Base-by-base conservation (phyloP, 2,113 vertebrate genomes). In the Drymodes brunneopygia region DNA sequence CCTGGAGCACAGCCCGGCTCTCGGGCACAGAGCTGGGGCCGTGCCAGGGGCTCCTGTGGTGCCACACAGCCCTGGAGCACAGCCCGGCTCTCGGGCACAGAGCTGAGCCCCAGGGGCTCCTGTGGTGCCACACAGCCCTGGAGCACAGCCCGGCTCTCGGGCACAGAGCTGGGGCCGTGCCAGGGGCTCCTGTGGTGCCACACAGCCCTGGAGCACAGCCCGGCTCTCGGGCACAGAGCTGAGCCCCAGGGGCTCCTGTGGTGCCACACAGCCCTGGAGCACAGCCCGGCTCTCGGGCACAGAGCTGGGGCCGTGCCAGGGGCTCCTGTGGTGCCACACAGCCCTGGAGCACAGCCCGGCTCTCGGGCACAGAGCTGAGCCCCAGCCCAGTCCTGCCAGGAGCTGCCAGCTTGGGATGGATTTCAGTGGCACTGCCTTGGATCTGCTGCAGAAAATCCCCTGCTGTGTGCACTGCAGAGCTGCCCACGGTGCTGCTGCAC, bases 91-190 rank as follows among this genome's bases (percentile, higher is more conserved):
- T n/a, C n/a, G n/a, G n/a, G n/a, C n/a, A n/a, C n/a, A n/a, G n/a
- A n/a, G n/a, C n/a, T n/a, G n/a, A n/a, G n/a, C n/a, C n/a, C 71
- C 95, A 94, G 58, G 21, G 79, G 23, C 92, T 95, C 92, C 36
- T 73, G 79, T 42, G 89, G 85, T 91, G 79, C 70, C 94, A 86
- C 65, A 71, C 5, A 54, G 82, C 53, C 93, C 72, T 97, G 94
- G 90, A 90, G 1, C 13, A 21, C 64, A 92, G 90, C 94, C 92
- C 73, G 66, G 66, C 57, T 86, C 81, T n/a, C n/a, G n/a, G n/a
- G 81, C 25, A 80, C 54, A 75, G 61, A 47, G n/a, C 67, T 61
- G 56, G 28, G 16, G 16, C 33, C 25, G 42, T 90, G 88, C 71
- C 95, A 94, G 58, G 21, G 79, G 23, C 92, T 95, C 92, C 36